A percentile compares a stretch with the other conserved stretches of the same genome.
phyloP scores from a whole-genome alignment of 1,140 invertebrate genomes.

The Drosophila arawakana region DNA sequence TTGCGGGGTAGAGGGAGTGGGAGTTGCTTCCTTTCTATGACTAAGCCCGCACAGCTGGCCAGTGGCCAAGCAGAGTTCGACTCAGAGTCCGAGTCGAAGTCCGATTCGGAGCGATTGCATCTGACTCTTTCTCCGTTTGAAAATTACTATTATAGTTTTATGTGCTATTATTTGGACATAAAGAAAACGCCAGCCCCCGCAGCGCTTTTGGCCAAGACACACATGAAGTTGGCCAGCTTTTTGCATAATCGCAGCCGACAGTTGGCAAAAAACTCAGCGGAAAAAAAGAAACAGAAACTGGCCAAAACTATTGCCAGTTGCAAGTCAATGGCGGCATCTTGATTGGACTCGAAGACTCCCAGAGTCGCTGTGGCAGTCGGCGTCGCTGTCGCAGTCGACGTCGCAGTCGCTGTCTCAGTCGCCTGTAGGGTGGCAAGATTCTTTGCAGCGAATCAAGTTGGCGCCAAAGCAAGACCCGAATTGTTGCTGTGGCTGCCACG shows the following conservation, averaged over 20 bases:
- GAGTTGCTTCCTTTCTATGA: slow-evolving; percentile 68
- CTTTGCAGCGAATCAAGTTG: slow-evolving; percentile 48
- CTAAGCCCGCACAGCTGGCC: slow-evolving; percentile 77
- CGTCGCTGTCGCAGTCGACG: slow-evolving; percentile 29
- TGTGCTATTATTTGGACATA: slow-evolving; percentile 82
- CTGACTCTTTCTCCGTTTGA: slow-evolving; percentile 77
- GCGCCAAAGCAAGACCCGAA: slow-evolving; percentile 67
- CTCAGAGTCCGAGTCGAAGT: slow-evolving; percentile 1
- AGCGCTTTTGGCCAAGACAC: slow-evolving; percentile 66
- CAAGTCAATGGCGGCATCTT: slow-evolving; percentile 65
- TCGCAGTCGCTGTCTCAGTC: slow-evolving; percentile 21
- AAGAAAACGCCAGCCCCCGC: slow-evolving; percentile 75
- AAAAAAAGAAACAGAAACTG: neutral
- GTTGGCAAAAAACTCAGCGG: neutral
- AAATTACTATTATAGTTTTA: slow-evolving; percentile 83
- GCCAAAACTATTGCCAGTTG: slow-evolving; percentile 37
- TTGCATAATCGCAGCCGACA: slow-evolving; percentile 69
- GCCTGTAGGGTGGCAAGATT: slow-evolving; percentile 76
- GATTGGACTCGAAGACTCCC: slow-evolving; percentile 59
- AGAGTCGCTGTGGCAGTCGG: slow-evolving; percentile 31
- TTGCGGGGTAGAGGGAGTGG: neutral
- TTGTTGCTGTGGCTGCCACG: slow-evolving; percentile 7
- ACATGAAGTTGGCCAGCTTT: slow-evolving; percentile 54
- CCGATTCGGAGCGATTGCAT: slow-evolving; percentile 63
- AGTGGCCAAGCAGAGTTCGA: neutral